Base-by-base conservation (phyloP, 2,888 invertebrate species). In the Sminthurinus aureus region DNA sequence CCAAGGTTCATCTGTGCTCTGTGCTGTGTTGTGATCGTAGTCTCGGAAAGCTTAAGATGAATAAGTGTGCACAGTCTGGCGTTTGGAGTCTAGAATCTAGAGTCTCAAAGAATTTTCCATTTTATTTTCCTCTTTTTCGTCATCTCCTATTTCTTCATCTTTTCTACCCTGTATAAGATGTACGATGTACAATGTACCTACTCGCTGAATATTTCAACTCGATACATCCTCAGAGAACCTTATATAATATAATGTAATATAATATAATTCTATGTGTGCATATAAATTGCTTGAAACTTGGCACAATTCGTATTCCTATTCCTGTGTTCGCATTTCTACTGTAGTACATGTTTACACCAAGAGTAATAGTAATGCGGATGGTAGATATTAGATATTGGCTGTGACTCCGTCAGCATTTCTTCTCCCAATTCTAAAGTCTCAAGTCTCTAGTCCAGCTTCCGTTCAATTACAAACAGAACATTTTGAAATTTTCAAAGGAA, bases 371-470 rank as follows among this genome's bases (percentile, higher is more conserved):
- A 38, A 64, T 74, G 71, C 24, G 71, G 8, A 13, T 71, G 24
- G 24, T 71, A n/a, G n/a, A n/a, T n/a, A n/a, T n/a, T n/a, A n/a
- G n/a, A n/a, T n/a, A n/a, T n/a, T n/a, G 71, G 2, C 11, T 13
- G 1, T 26, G 24, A 0, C 20, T 13, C 26, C 26, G 22, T 71
- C 24, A 13, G 13, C 9, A 24, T 64, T 81, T 81, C 74, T 26
- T 38, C 81, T 38, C 81, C 64, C 81, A 74, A n/a, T n/a, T n/a
- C n/a, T n/a, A n/a, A n/a, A n/a, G n/a, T n/a, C n/a, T n/a, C n/a
- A n/a, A n/a, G n/a, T n/a, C n/a, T n/a, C n/a, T n/a, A 71, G 75
- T 81, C 66, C 73, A 38, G 73, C 81, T 74, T 81, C 74, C 81
- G 74, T 66, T 38, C 80, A 12, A 69, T 81, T 73, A 38, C 20